Conservation (phyloP, 2,888 invertebrate species). For the Lochmaea crataegi region DNA sequence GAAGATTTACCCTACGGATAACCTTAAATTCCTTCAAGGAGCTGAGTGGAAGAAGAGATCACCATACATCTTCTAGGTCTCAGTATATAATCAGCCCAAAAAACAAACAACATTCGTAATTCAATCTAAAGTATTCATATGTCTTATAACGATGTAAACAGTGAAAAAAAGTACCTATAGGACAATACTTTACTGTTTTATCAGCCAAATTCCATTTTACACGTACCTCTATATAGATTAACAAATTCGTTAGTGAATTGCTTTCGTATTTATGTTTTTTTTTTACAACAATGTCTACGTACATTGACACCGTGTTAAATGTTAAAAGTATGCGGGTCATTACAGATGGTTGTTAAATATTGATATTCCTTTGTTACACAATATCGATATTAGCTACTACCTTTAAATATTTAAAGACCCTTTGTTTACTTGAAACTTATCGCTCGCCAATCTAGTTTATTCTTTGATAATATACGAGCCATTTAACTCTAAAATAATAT, state of each 20-base stretch:
- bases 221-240: not conserved
- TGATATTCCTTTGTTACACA: conserved; percentile 17
- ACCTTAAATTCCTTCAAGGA: too few relatives aligned
- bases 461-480: conserved; percentile 9
- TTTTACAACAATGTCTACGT: not conserved
- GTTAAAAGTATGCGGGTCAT: conserved; percentile 18
- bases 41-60: too few relatives aligned
- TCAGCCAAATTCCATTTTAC: too few relatives aligned
- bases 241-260: not conserved
- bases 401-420: conserved; percentile 21
- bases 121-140: too few relatives aligned
- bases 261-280: not conserved
- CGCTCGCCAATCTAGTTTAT: conserved; percentile 11
- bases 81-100: too few relatives aligned
- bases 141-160: too few relatives aligned
- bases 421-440: conserved; percentile 20
- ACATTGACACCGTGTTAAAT: conserved; percentile 19
- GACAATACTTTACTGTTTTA: too few relatives aligned
- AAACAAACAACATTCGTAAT: too few relatives aligned
- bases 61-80: too few relatives aligned
- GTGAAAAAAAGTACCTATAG: too few relatives aligned
- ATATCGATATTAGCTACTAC: conserved; percentile 19
- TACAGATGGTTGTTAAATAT: conserved; percentile 20
- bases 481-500: conserved; percentile 18
- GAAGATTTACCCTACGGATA: too few relatives aligned